Evolutionary conservation across 2,797 vertebrate species (phyloP).

Genomic region (Thamnophis elegans): DNA sequence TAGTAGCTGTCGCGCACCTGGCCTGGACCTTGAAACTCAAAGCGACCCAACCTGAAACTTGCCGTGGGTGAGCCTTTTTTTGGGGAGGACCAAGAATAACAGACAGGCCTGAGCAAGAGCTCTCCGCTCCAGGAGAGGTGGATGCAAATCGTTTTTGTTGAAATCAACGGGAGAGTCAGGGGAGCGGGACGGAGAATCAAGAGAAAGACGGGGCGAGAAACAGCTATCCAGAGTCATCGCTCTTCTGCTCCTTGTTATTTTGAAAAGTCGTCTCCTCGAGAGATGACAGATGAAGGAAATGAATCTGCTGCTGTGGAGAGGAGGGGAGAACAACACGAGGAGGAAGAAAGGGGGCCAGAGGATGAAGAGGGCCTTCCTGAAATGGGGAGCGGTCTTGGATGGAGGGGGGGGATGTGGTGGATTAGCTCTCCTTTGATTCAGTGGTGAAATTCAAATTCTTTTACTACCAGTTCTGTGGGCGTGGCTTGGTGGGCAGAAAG

Average conservation of each 20-base stretch:
- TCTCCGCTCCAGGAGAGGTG: background rate
- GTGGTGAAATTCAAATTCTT: too few relatives aligned
- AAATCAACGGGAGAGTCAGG: background rate
- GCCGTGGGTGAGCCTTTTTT: background rate
- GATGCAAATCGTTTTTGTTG: background rate
- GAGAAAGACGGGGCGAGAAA: too few relatives aligned
- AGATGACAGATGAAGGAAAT: background rate
- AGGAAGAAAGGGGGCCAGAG: background rate
- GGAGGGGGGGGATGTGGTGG: too few relatives aligned
- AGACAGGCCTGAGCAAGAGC: background rate
- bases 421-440: too few relatives aligned
- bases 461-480: too few relatives aligned
- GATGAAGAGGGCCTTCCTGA: too few relatives aligned
- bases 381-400: too few relatives aligned
- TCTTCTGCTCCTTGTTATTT: background rate
- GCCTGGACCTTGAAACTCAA: background rate
- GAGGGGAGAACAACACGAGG: background rate
- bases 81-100: background rate
- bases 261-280: background rate
- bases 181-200: background rate
- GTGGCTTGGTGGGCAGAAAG: too few relatives aligned
- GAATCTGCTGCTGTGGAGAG: background rate
- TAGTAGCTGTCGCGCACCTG: background rate
- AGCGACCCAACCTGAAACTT: background rate
- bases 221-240: fast-evolving